These are phyloP conservation scores for Oreortyx pictus DNA, from an alignment of 2,797 vertebrate genomes.

Conservation along the genomic window DNA sequence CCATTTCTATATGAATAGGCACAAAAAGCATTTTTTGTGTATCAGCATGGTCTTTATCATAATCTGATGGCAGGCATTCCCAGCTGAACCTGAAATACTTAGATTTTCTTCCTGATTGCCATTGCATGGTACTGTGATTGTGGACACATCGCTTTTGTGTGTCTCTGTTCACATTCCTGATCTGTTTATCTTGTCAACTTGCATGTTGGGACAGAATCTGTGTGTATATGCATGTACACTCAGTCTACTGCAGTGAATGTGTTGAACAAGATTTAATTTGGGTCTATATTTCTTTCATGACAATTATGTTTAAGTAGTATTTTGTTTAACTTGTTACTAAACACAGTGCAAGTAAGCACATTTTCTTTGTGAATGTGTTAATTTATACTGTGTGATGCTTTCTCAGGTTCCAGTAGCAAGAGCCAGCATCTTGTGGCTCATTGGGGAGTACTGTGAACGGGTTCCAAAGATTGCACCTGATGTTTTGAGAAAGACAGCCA, in stretches of 20 bases:
- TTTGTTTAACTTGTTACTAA: not conserved
- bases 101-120: not conserved
- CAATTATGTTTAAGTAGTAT: not conserved
- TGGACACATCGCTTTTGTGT: not conserved
- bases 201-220: not conserved
- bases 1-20: not conserved
- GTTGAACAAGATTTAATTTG: not conserved
- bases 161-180: not conserved
- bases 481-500: conserved; percentile 94
- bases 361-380: not conserved
- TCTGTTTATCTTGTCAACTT: not conserved
- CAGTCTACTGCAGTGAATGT: not conserved
- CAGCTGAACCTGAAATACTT: not conserved
- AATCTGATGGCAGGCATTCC: not conserved
- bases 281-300: not conserved
- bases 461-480: conserved; percentile 97
- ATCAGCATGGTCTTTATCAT: not conserved
- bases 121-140: not conserved
- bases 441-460: conserved; percentile 95
- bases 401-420: conserved; percentile 93
- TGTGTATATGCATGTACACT: not conserved
- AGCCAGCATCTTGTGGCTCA: conserved; percentile 98
- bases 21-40: not conserved
- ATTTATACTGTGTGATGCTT: conserved; percentile 4
- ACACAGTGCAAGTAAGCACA: not conserved